Evolutionary conservation across 2,113 vertebrate genomes (phyloP), one percentile per base, ranked within the genome.

Genomic region (Lasiurus borealis): DNA sequence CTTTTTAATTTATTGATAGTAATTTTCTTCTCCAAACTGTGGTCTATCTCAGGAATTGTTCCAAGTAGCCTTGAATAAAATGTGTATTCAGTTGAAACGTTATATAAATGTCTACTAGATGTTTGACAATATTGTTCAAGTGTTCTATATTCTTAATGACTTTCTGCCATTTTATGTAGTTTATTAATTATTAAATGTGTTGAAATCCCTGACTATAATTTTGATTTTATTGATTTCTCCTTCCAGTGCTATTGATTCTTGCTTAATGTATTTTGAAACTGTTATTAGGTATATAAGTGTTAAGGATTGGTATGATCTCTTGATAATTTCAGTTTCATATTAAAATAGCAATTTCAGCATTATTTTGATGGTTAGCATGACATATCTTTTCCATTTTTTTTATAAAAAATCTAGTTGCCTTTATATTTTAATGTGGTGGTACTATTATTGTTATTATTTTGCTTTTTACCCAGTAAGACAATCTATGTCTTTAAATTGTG

Each of bases 151-250:
- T 8, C 57, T 85, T 83, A 77, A 44, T 69, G 27, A 83, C 69
- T 84, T 88, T 62, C 36, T 95, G 59, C 14, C 85, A 88, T 46
- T 50, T 92, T 71, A 46, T 44, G 34, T 44, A 62, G 31, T 84
- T 16, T 78, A 18, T 78, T 92, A 87, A 31, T 91, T 87, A 52
- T n/a, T 92, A 27, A 40, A 2, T 34, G n/a, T 71, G 12, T 88
- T 88, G 59, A 71, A 77, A 71, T 83, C 2, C 69, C 73, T 62
- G 8, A 50, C 36, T 59, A 34, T 73, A 86, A 57, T 69, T 76
- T 82, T 75, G 6, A 50, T 80, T 85, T 91, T 85, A 72, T 85
- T 80, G 54, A 54, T 81, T 86, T 94, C 27, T 78, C 50, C 16
- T 76, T 82, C 34, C 46, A 83, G 48, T 57, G 57, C 12, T 57